These are phyloP conservation scores for Acleris holmiana DNA, from an alignment of 2,888 invertebrate genomes.

Conservation along the genomic window DNA sequence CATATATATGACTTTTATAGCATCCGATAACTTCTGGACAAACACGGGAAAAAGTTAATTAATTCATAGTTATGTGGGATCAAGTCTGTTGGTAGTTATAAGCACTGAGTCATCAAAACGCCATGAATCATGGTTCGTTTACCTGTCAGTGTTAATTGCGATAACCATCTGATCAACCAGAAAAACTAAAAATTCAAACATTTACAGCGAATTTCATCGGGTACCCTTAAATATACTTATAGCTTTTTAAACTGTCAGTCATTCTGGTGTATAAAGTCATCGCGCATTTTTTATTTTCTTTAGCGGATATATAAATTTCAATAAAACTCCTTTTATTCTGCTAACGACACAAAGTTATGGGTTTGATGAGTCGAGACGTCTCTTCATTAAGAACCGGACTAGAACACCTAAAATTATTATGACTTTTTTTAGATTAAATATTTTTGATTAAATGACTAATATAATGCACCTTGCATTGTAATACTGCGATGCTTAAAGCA, in stretches of 20 bases:
- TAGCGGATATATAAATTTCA: conserved; percentile 8
- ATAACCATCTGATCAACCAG: conserved; percentile 14
- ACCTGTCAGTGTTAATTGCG: conserved; percentile 58
- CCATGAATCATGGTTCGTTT: conserved; percentile 71
- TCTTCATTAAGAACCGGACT: conserved; percentile 19
- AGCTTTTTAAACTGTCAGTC: conserved; percentile 12
- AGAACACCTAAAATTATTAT: conserved; percentile 10
- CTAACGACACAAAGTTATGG: conserved; percentile 17
- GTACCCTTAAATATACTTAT: conserved; percentile 19
- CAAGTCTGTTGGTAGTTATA: not conserved
- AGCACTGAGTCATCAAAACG: conserved; percentile 40
- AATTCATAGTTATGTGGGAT: not conserved
- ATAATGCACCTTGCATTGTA: too few relatives aligned
- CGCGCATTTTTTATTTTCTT: conserved; percentile 11
- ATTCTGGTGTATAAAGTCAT: conserved; percentile 3
- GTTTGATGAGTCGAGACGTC: conserved; percentile 20
- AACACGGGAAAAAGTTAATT: not conserved
- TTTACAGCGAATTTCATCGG: conserved; percentile 4
- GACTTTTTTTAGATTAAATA: not conserved
- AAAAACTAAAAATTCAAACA: conserved; percentile 5
- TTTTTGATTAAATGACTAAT: not conserved
- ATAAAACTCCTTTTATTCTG: conserved; percentile 23
- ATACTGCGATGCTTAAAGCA: too few relatives aligned
- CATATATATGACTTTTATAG: not conserved
- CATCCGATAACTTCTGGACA: too few relatives aligned